Percentiles rank a stretch among this genome's conserved stretches.
These are phyloP conservation scores for Stenurella melanura DNA, from an alignment of 2,888 invertebrate genomes.

Conservation along the genomic window DNA sequence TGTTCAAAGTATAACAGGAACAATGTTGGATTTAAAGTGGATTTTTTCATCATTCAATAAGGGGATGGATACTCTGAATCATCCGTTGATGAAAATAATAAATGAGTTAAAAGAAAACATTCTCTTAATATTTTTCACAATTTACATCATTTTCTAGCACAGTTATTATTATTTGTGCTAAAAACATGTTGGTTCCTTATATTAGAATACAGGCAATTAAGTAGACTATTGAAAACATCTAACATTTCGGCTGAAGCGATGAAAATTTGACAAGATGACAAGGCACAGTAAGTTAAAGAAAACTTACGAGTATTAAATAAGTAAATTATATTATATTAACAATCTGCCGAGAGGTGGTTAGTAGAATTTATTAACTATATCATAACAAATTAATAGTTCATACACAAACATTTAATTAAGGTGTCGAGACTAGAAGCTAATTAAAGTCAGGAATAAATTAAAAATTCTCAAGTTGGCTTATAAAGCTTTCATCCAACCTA, in stretches of 20 bases:
- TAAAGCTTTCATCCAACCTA: background rate
- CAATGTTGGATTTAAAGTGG: no score
- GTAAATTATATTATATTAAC: background rate
- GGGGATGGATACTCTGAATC: no score
- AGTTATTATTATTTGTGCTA: background rate
- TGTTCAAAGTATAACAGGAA: no score
- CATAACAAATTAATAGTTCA: background rate
- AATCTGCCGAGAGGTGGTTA: background rate
- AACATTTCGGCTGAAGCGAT: background rate
- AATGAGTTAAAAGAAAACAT: no score
- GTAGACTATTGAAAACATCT: background rate
- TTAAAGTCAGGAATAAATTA: conserved; percentile 1
- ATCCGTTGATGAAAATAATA: no score
- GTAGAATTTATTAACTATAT: background rate
- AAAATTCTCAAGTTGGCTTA: background rate
- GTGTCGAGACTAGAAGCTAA: background rate
- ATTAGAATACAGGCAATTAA: background rate
- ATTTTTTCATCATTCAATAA: no score
- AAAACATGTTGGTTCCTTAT: background rate
- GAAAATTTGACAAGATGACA: background rate
- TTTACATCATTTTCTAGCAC: no score
- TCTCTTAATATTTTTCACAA: no score
- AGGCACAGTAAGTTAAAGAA: background rate
- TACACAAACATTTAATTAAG: background rate
- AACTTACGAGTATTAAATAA: background rate